These are phyloP conservation scores for Notamacropus eugenii DNA, from an alignment of 2,797 vertebrate genomes.

Conservation along the genomic window DNA sequence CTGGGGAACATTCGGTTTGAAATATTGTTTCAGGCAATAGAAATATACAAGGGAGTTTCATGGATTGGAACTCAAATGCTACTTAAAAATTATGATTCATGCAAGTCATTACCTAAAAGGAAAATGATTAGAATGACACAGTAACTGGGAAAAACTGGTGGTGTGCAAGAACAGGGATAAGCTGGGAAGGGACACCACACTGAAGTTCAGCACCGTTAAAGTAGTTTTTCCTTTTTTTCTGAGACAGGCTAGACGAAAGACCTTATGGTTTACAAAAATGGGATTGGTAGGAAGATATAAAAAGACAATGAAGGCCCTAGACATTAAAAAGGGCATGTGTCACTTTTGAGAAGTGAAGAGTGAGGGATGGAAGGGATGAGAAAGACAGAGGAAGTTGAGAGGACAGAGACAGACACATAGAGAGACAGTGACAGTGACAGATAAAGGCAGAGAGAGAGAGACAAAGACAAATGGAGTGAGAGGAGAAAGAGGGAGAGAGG, in stretches of 20 bases:
- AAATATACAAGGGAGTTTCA: constrained; percentile 68
- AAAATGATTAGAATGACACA: constrained; percentile 9
- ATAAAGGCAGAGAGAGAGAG: not conserved
- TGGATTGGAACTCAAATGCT: constrained; percentile 54
- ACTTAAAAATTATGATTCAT: constrained; percentile 47
- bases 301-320: not conserved
- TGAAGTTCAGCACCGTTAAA: not conserved
- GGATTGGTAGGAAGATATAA: not conserved
- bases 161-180: not conserved
- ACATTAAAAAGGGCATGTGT: constrained; percentile 40
- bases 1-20: constrained; percentile 26
- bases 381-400: not conserved
- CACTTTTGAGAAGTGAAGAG: constrained; percentile 36
- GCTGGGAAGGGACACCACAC: not conserved
- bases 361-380: not conserved
- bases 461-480: too few relatives aligned
- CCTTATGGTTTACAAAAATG: not conserved
- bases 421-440: not conserved
- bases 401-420: not conserved
- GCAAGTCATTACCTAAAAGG: constrained; percentile 47
- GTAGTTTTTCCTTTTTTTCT: not conserved
- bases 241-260: constrained; percentile 1
- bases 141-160: not conserved
- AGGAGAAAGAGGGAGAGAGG: not conserved
- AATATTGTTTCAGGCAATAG: constrained; percentile 64